These are phyloP conservation scores for Tenualosa ilisha DNA, from an alignment of 2,797 vertebrate genomes.

Conservation along the genomic window DNA sequence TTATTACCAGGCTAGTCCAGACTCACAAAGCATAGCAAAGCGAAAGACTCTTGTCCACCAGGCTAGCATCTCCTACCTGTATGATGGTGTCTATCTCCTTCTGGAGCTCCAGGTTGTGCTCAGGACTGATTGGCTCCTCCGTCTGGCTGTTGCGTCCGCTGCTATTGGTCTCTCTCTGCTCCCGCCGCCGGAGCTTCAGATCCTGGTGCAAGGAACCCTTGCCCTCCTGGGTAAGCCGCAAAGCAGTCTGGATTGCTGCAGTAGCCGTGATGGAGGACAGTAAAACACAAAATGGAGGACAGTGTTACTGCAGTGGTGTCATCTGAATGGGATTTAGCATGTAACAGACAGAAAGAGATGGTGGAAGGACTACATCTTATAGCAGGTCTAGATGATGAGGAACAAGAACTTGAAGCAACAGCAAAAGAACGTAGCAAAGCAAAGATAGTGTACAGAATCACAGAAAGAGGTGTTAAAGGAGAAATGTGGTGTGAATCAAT, in stretches of 20 bases:
- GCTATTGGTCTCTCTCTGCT: constrained; percentile 57
- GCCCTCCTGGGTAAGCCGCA: constrained; percentile 69
- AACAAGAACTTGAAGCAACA: no score
- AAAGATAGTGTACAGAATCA: neutral
- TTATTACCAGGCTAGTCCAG: no score
- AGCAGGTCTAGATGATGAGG: no score
- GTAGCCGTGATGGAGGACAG: neutral
- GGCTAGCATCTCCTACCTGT: constrained; percentile 35
- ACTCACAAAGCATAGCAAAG: no score
- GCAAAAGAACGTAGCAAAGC: neutral
- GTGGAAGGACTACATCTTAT: no score
- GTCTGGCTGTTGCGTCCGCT: constrained; percentile 35
- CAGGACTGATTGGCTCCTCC: neutral
- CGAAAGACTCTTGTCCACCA: neutral
- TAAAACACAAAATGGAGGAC: no score
- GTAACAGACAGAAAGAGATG: neutral
- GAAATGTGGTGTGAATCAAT: no score
- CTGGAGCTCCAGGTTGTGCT: neutral
- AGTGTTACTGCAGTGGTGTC: neutral
- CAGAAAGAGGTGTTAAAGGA: neutral
- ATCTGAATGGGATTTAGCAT: neutral
- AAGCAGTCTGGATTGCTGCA: constrained; percentile 72
- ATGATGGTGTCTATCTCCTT: constrained; percentile 37
- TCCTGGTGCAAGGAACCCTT: constrained; percentile 72
- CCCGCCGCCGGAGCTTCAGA: constrained; percentile 72